Conservation (phyloP, 2,888 invertebrate genomes). For the Tricholauxania praeusta region DNA sequence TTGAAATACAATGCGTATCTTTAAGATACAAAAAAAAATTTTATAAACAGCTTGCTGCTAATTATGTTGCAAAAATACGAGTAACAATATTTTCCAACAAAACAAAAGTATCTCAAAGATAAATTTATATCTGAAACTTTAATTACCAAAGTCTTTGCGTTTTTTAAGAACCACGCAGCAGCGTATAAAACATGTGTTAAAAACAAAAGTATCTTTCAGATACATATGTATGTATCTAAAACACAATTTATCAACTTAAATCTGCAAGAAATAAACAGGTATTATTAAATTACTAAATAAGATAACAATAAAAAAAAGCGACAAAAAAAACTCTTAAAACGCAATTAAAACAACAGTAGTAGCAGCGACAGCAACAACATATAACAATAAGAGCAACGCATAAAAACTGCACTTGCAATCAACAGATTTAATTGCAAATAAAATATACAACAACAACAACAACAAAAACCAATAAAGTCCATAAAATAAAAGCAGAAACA, state of each 20-base stretch:
- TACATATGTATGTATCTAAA: neutral
- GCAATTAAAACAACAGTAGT: slow-evolving; percentile 28
- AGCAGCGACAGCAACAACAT: slow-evolving; percentile 16
- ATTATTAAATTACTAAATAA: slow-evolving; percentile 9
- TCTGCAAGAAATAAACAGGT: neutral
- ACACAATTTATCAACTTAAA: too few relatives aligned
- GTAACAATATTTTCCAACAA: too few relatives aligned
- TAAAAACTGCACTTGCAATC: slow-evolving; percentile 36
- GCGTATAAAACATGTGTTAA: too few relatives aligned
- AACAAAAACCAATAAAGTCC: neutral
- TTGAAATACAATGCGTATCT: too few relatives aligned
- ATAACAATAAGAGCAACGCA: slow-evolving; percentile 11
- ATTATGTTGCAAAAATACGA: too few relatives aligned
- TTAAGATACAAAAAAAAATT: too few relatives aligned
- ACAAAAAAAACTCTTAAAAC: slow-evolving; percentile 16
- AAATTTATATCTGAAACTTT: too few relatives aligned
- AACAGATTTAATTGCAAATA: slow-evolving; percentile 38
- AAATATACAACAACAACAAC: slow-evolving; percentile 11
- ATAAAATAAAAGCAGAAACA: neutral
- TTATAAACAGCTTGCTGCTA: too few relatives aligned
- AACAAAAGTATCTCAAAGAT: too few relatives aligned
- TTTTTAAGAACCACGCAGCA: too few relatives aligned
- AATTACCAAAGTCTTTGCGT: too few relatives aligned
- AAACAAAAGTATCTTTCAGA: neutral
- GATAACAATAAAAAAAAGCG: slow-evolving; percentile 20